Evolutionary conservation across 2,113 vertebrate species (phyloP).

Genomic region (Hyperoodon ampullatus): DNA sequence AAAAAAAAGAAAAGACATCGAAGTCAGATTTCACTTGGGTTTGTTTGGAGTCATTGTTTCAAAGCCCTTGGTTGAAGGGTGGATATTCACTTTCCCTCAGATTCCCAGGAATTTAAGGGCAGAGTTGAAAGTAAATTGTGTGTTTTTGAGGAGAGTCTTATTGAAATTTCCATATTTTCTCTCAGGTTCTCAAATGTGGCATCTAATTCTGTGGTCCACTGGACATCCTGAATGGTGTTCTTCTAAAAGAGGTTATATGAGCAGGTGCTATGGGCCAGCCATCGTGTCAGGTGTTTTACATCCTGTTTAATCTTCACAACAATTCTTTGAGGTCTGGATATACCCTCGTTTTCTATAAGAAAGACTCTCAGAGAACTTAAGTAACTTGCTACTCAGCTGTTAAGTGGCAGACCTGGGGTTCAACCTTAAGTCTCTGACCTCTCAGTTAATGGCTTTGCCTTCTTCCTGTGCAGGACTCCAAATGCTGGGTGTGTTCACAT

Average conservation of each 20-base stretch:
- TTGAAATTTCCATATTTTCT: not conserved
- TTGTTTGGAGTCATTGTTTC: not conserved
- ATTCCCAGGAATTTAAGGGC: not conserved
- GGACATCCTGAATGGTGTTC: not conserved
- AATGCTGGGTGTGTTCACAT: not conserved
- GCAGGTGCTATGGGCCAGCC: not conserved
- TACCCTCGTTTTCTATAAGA: not conserved
- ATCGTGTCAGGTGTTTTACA: not conserved
- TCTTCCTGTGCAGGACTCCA: not conserved
- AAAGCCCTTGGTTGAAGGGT: not conserved
- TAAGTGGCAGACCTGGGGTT: not conserved
- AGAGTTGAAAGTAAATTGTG: not conserved
- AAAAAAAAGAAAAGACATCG: not conserved
- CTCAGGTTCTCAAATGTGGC: not conserved
- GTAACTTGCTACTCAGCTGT: not conserved
- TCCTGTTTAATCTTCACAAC: not conserved
- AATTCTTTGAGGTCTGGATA: not conserved
- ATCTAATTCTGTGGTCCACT: not conserved
- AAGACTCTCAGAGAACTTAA: not conserved
- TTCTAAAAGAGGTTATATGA: not conserved
- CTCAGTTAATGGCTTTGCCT: not conserved
- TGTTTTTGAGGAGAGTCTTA: not conserved
- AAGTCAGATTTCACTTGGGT: not conserved
- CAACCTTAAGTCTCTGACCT: not conserved
- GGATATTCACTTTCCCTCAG: not conserved